Evolutionary conservation across 2,797 vertebrate species (phyloP), one percentile per base, ranked within the genome.

Genomic region (Sebastes goodei): DNA sequence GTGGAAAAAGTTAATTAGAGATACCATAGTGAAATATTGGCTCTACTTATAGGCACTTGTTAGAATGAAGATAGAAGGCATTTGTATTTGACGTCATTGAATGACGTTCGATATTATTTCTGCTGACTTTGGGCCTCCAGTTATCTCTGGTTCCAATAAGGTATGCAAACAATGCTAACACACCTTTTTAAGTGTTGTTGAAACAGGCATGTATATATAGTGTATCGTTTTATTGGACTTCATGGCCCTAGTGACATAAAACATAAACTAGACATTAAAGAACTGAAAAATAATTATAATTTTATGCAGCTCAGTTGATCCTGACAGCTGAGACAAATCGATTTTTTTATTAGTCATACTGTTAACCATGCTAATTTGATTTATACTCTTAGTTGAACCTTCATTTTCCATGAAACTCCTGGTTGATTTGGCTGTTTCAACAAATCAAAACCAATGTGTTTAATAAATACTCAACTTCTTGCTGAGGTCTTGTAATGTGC

Each of bases 401-500:
- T 79, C 1, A 59, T 66, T 67, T 85, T 68, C 6, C 21, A 21
- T 71, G 14, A 91, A 86, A 74, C 49, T 85, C 73, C 84, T 71
- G 80, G 86, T 77, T 86, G 88, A 14, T 82, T 87, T 72, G 69
- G 49, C 20, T 38, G 25, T 81, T 74, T 42, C n/a, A 71, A 9
- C 14, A 81, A 78, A 78, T 71, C 3, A 53, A 78, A 74, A 78
- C 3, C 25, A 52, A 4, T 64, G 15, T 2, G 49, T 69, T 77
- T 62, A 68, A 78, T 61, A 35, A 73, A 62, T 46, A 30, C 27
- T 63, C 74, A 0, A 11, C 64, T 79, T 56, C 17, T 82, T 65
- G 14, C 71, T 88, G 38, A 86, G 46, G 61, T 86, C 67, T 78
- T 76, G 32, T 89, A 85, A 93, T 96, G 95, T 96, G 95, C 95